Percentiles rank a stretch among this genome's conserved stretches.
phyloP scores from a whole-genome alignment of 92 coral and sea anemone genomes.

The Umimayanthus kanabou region DNA sequence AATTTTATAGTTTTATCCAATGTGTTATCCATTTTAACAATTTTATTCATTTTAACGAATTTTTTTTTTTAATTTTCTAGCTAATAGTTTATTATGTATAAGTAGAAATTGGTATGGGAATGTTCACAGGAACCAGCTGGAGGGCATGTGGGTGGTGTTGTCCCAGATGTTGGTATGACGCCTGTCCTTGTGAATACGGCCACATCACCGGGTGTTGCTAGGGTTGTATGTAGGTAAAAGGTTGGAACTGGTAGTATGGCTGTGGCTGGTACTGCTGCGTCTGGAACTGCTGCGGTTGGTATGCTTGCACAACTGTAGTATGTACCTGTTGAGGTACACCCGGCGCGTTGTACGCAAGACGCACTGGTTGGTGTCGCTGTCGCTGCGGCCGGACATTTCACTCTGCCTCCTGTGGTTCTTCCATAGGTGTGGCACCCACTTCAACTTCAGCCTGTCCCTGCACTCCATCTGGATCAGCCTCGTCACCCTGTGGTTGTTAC shows the following conservation, averaged over 20 bases:
- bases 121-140: slow-evolving; percentile 29
- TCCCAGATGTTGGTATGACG: slow-evolving; percentile 29
- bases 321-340: slow-evolving; percentile 35
- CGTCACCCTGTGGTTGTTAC: slow-evolving; percentile 26
- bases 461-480: slow-evolving; percentile 24
- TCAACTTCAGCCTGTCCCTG: slow-evolving; percentile 7
- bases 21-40: too few species aligned
- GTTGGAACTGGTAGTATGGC: slow-evolving; percentile 25
- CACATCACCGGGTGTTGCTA: slow-evolving; percentile 24
- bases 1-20: too few species aligned
- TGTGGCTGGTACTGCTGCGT: slow-evolving; percentile 21
- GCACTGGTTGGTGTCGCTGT: slow-evolving; percentile 36
- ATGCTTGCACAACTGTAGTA: slow-evolving; percentile 33
- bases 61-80: background rate
- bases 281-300: slow-evolving; percentile 14
- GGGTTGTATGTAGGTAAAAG: slow-evolving; percentile 30
- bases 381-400: slow-evolving; percentile 40
- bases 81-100: slow-evolving; percentile 10
- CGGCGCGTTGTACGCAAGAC: slow-evolving; percentile 27
- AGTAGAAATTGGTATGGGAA: slow-evolving; percentile 5
- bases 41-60: too few species aligned
- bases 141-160: slow-evolving; percentile 24
- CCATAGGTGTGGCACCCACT: background rate
- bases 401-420: slow-evolving; percentile 27
- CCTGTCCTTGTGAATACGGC: slow-evolving; percentile 31